phyloP scores from a whole-genome alignment of 2,113 vertebrate genomes.

The Tetrax tetrax region DNA sequence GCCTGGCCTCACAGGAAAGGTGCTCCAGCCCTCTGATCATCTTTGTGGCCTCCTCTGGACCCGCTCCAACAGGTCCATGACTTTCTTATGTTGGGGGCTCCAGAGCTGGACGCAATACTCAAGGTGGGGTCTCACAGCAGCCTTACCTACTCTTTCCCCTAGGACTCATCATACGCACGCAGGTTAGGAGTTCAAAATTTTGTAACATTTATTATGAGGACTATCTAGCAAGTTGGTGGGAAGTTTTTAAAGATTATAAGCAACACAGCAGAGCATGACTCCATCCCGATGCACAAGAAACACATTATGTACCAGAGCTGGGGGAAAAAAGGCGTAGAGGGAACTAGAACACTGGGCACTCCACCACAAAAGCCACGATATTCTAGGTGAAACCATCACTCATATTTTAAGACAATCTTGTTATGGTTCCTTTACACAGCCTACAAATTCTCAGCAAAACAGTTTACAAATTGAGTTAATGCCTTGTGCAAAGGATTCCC shows the following conservation, averaged over 20 bases:
- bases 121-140: no score
- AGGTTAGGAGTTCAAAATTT: background rate
- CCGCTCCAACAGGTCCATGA: no score
- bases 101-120: no score
- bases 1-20: no score
- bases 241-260: background rate
- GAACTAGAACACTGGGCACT: background rate
- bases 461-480: background rate
- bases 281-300: background rate
- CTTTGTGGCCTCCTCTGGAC: no score
- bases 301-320: fast-evolving
- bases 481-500: background rate
- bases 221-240: background rate
- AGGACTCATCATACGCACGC: background rate
- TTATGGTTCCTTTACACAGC: fast-evolving
- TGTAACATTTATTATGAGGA: background rate
- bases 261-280: background rate
- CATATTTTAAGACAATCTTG: background rate
- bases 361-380: background rate
- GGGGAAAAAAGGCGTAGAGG: background rate
- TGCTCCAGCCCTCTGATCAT: no score
- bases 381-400: background rate
- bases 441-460: background rate
- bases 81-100: no score
- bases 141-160: background rate